Conservation (phyloP, 2,113 vertebrate genomes). For the Illadopsis cleaveri region DNA sequence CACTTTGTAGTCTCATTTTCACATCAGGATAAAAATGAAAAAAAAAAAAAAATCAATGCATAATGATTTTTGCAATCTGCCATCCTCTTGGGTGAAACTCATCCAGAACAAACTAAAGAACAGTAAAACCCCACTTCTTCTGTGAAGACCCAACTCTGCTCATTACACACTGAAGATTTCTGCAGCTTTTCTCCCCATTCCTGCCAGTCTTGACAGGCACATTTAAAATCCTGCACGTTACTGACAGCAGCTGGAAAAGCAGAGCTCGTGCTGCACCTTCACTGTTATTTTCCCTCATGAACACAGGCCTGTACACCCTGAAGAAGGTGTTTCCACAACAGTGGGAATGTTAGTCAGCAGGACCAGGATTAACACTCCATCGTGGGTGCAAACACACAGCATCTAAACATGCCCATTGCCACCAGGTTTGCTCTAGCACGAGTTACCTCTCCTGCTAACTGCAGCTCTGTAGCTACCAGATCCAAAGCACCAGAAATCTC, state of each 20-base stretch:
- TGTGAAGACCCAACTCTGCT: neutral
- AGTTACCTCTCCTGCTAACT: neutral
- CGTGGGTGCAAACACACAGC: neutral
- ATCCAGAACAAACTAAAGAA: neutral
- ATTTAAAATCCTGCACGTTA: neutral
- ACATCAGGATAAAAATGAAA: neutral
- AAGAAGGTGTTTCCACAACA: neutral
- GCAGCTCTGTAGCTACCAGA: neutral
- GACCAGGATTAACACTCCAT: neutral
- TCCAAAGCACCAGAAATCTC: neutral
- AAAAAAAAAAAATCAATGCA: neutral
- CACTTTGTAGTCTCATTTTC: neutral
- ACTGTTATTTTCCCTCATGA: neutral
- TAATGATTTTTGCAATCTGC: neutral
- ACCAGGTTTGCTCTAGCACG: neutral
- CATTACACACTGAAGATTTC: neutral
- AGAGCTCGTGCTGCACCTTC: neutral
- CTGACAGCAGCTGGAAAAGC: neutral
- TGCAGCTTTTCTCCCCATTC: neutral
- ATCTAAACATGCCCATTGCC: neutral
- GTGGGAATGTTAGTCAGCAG: neutral
- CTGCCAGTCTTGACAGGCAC: neutral
- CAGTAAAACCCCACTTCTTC: neutral
- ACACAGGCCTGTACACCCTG: neutral
- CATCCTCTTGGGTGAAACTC: neutral